Evolutionary conservation across 2,888 invertebrate genomes (phyloP).

Genomic region (Pheosia gnoma): DNA sequence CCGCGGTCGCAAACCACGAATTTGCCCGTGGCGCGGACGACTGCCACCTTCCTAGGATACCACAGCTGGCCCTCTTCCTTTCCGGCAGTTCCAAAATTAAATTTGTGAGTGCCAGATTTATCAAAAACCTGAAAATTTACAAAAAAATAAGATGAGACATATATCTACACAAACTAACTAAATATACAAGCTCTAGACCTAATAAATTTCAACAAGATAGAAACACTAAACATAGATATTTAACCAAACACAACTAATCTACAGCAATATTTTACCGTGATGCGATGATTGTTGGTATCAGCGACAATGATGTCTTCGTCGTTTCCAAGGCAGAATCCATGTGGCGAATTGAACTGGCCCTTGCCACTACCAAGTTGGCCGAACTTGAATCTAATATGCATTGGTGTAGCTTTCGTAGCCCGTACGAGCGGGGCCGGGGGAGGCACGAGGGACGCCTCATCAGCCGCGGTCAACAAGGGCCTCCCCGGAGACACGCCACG

Average conservation of each 20-base stretch:
- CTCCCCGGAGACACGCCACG: constrained; percentile 81
- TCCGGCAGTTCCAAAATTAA: constrained; percentile 97
- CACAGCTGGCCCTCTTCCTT: constrained; percentile 98
- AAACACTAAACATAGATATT: neutral
- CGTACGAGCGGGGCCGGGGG: constrained; percentile 83
- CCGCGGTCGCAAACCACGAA: constrained; percentile 99
- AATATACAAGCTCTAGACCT: too few relatives aligned
- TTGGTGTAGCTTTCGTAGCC: constrained; percentile 90
- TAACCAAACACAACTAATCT: neutral
- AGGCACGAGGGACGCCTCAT: constrained; percentile 74
- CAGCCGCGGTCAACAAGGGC: constrained; percentile 72
- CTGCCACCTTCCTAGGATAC: constrained; percentile 98
- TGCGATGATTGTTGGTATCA: constrained; percentile 98
- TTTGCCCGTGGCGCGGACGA: constrained; percentile 93
- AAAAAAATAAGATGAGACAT: neutral
- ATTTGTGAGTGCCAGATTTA: constrained; percentile 96
- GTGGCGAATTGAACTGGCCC: constrained; percentile 98
- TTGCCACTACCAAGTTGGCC: constrained; percentile 96
- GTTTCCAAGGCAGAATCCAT: constrained; percentile 97
- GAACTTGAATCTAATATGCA: constrained; percentile 96
- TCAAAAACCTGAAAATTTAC: constrained; percentile 90
- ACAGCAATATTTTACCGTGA: constrained; percentile 86
- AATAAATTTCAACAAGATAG: too few relatives aligned
- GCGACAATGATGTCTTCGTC: constrained; percentile 98
- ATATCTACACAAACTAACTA: too few relatives aligned